Percentiles rank a stretch among this genome's conserved stretches.
These are phyloP conservation scores for Dicentrarchus labrax DNA, from an alignment of 2,113 vertebrate species.

Conservation along the genomic window DNA sequence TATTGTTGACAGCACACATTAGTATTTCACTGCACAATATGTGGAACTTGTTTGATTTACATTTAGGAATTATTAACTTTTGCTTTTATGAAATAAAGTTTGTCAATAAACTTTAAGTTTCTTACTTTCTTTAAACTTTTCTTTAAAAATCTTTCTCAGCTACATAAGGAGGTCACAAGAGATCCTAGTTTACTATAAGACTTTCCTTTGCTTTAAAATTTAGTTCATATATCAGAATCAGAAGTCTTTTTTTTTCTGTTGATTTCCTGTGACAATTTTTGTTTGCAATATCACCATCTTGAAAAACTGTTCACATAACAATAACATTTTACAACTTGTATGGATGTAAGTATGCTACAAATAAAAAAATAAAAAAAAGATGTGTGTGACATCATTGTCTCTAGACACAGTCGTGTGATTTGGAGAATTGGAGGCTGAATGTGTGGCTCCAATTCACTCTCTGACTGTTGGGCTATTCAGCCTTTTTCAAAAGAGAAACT, in stretches of 20 bases:
- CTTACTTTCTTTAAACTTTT: background rate
- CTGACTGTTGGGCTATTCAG: conserved; percentile 33
- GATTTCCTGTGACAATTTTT: background rate
- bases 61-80: background rate
- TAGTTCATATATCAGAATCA: background rate
- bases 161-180: no score
- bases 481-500: conserved; percentile 37
- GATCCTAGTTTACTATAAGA: background rate
- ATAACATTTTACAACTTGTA: background rate
- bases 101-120: background rate
- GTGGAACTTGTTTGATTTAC: background rate
- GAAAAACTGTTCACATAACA: background rate
- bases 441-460: conserved; percentile 41
- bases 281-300: background rate
- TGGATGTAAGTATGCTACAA: background rate
- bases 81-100: background rate
- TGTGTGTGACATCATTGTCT: conserved; percentile 28
- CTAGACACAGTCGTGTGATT: conserved; percentile 2
- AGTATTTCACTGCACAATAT: background rate
- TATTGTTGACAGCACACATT: background rate
- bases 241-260: background rate
- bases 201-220: background rate
- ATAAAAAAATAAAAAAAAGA: background rate
- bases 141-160: no score
- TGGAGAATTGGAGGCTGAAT: conserved; percentile 27